A percentile compares a stretch with the other conserved stretches of the same genome.
Evolutionary conservation across 2,797 vertebrate genomes (phyloP).

Genomic region (Gadopsis bispinosus): DNA sequence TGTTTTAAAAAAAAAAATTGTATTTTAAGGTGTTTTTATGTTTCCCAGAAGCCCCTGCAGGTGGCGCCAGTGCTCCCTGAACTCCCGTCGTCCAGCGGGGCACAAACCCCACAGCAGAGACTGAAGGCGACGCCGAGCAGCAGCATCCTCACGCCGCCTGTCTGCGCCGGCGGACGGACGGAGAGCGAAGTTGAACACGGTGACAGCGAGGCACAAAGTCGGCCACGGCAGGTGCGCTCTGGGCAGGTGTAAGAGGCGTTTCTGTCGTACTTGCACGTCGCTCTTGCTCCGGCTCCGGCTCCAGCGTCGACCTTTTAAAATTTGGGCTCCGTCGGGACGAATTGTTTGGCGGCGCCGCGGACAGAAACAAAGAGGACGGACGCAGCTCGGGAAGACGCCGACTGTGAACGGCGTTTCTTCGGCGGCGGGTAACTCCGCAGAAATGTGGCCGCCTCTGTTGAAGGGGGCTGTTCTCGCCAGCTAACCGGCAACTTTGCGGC

Average conservation of each 20-base stretch:
- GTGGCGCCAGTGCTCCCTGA: slow-evolving; percentile 48
- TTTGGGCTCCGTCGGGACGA: background rate
- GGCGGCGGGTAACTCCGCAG: background rate
- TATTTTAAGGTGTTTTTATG: background rate
- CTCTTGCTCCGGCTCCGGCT: background rate
- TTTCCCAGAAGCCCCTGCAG: slow-evolving; percentile 61
- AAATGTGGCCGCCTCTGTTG: background rate
- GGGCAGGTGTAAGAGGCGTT: background rate
- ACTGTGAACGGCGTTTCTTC: background rate
- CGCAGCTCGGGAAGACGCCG: slow-evolving; percentile 21
- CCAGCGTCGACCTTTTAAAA: background rate
- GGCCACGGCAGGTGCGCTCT: background rate
- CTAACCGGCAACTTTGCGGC: slow-evolving; percentile 25
- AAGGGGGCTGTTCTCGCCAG: background rate
- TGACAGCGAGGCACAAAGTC: background rate
- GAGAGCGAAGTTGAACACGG: slow-evolving; percentile 46
- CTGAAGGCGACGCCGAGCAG: slow-evolving; percentile 24
- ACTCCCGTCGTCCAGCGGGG: slow-evolving; percentile 21
- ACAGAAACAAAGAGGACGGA: slow-evolving; percentile 69
- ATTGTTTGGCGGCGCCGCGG: too few species aligned
- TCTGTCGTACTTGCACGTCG: background rate
- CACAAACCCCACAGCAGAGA: background rate
- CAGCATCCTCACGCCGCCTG: slow-evolving; percentile 35
- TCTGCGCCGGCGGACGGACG: slow-evolving; percentile 33
- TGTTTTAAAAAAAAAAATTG: background rate